Conservation (phyloP, 2,888 invertebrate genomes). For the Koerneria pararmatus region DNA sequence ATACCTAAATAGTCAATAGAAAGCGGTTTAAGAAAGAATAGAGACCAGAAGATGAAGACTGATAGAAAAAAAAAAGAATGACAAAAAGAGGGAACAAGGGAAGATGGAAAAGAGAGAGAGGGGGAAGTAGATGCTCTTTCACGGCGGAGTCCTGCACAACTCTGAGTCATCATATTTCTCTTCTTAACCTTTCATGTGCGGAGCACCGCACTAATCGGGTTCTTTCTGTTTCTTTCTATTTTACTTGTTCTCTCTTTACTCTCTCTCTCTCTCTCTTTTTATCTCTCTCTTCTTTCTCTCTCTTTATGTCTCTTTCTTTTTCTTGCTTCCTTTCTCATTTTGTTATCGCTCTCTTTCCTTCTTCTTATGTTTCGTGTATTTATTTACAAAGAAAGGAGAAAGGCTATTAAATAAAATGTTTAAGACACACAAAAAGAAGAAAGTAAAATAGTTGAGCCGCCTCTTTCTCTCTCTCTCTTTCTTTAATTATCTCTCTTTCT, state of each 20-base stretch:
- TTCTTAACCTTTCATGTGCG: neutral
- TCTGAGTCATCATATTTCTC: too few species aligned
- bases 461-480: neutral
- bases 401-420: constrained; percentile 8
- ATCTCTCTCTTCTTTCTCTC: constrained; percentile 14
- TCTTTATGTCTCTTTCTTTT: too few species aligned
- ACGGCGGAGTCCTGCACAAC: too few species aligned
- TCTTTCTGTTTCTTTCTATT: neutral
- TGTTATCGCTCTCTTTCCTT: neutral
- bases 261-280: neutral
- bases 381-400: neutral
- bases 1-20: too few species aligned
- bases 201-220: neutral
- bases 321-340: neutral
- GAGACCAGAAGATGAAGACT: too few species aligned
- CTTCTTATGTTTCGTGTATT: constrained; percentile 10
- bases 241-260: neutral
- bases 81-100: too few species aligned
- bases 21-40: too few species aligned
- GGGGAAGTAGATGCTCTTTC: too few species aligned
- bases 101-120: too few species aligned
- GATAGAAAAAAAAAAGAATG: too few species aligned
- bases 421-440: neutral
- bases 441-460: neutral
- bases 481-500: neutral